phyloP scores from a whole-genome alignment of 2,888 invertebrate genomes.

The Hirudinaria manillensis region DNA sequence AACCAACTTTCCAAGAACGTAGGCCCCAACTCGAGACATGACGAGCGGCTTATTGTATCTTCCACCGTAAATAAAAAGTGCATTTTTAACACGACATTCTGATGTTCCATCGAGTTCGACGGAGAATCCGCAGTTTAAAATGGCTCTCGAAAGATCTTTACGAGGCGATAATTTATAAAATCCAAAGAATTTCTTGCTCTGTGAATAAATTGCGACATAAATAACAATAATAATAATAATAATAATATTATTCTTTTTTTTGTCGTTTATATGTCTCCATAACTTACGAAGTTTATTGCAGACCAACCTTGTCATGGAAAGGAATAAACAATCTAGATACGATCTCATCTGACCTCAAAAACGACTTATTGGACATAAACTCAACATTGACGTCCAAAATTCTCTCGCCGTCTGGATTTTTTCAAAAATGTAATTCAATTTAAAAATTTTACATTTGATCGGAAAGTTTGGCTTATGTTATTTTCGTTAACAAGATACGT shows the following conservation, averaged over 20 bases:
- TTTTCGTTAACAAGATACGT: background rate
- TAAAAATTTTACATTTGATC: no score
- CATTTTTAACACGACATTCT: background rate
- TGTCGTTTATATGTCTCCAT: no score
- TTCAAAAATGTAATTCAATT: background rate
- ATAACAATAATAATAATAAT: background rate
- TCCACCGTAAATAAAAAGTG: background rate
- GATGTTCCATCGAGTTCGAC: background rate
- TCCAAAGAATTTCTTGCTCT: slow-evolving; percentile 16
- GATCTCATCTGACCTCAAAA: background rate
- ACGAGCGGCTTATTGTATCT: background rate
- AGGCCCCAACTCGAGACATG: background rate
- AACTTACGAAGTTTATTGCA: background rate
- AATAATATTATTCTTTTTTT: no score
- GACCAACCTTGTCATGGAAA: background rate
- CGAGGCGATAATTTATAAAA: slow-evolving; percentile 4
- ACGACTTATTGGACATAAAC: background rate
- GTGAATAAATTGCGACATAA: background rate
- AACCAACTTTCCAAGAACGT: background rate
- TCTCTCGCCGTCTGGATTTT: background rate
- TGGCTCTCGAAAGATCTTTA: background rate
- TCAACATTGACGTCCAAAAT: background rate
- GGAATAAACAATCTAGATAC: slow-evolving; percentile 4
- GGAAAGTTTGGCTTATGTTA: background rate
- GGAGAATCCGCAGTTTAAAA: background rate